Percentiles rank a stretch among this genome's conserved stretches.
These are phyloP conservation scores for Tor tambroides DNA, from an alignment of 2,113 vertebrate genomes.

Conservation along the genomic window DNA sequence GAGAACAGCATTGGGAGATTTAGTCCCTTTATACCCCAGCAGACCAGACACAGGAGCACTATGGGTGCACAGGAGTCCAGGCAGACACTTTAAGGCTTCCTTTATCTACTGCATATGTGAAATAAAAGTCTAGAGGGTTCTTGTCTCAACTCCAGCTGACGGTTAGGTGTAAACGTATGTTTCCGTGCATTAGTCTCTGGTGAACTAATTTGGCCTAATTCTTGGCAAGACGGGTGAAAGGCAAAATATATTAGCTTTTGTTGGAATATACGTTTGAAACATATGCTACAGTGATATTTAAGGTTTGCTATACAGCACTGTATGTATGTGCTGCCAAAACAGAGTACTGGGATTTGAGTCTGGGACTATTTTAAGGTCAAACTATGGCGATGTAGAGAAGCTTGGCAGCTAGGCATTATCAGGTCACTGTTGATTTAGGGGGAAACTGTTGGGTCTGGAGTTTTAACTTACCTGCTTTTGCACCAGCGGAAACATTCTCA, in stretches of 20 bases:
- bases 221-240: not conserved
- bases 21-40: slow-evolving; percentile 45
- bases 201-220: slow-evolving; percentile 31
- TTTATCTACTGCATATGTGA: not conserved
- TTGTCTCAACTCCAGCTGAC: not conserved
- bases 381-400: slow-evolving; percentile 23
- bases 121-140: not conserved
- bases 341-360: slow-evolving; percentile 8
- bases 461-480: not conserved
- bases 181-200: slow-evolving; percentile 25
- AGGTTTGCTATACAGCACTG: slow-evolving; percentile 7
- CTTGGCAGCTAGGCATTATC: slow-evolving; percentile 41
- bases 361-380: slow-evolving; percentile 27
- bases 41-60: not conserved
- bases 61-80: slow-evolving; percentile 3
- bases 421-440: slow-evolving; percentile 66
- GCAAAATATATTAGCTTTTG: slow-evolving; percentile 37
- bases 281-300: slow-evolving; percentile 22
- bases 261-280: slow-evolving; percentile 41
- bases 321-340: slow-evolving; percentile 30
- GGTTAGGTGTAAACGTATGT: not conserved
- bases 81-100: not conserved
- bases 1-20: slow-evolving; percentile 14
- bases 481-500: not conserved
- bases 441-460: slow-evolving; percentile 51